These are phyloP conservation scores for Eidolon helvum DNA, from an alignment of 2,113 vertebrate genomes.

Conservation along the genomic window DNA sequence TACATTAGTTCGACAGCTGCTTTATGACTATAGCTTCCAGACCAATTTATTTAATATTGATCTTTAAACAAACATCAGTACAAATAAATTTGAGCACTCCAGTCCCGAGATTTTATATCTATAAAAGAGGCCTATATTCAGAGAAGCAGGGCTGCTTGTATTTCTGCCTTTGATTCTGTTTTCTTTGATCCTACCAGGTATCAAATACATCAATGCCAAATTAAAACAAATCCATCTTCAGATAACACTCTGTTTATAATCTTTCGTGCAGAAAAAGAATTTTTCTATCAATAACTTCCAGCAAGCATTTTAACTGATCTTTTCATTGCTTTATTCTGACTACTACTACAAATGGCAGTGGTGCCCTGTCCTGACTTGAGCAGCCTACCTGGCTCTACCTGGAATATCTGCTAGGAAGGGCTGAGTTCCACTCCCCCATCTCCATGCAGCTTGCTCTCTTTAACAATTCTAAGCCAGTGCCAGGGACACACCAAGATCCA, in stretches of 20 bases:
- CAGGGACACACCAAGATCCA: conserved; percentile 54
- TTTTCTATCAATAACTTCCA: conserved; percentile 89
- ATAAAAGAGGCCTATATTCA: conserved; percentile 86
- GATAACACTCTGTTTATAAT: conserved; percentile 86
- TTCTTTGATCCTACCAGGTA: conserved; percentile 89
- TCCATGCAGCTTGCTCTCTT: not conserved
- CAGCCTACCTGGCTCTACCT: not conserved
- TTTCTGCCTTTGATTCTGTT: conserved; percentile 88
- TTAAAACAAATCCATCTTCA: conserved; percentile 90
- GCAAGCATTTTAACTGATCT: conserved; percentile 84
- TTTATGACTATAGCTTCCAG: conserved; percentile 92
- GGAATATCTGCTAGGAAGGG: conserved; percentile 47
- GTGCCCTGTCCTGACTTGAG: conserved; percentile 66
- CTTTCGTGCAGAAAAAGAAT: conserved; percentile 86
- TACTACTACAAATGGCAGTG: conserved; percentile 75
- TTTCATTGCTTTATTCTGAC: conserved; percentile 82
- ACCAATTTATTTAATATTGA: conserved; percentile 95
- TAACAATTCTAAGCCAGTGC: conserved; percentile 47
- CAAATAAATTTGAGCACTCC: conserved; percentile 90
- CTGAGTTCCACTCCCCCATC: conserved; percentile 22
- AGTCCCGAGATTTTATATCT: conserved; percentile 87
- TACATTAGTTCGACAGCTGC: conserved; percentile 91
- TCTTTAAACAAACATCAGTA: conserved; percentile 94
- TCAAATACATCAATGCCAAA: conserved; percentile 89
- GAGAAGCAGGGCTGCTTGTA: conserved; percentile 83